These are phyloP conservation scores for Ricordea florida DNA, from an alignment of 92 coral and sea anemone species.

Conservation along the genomic window DNA sequence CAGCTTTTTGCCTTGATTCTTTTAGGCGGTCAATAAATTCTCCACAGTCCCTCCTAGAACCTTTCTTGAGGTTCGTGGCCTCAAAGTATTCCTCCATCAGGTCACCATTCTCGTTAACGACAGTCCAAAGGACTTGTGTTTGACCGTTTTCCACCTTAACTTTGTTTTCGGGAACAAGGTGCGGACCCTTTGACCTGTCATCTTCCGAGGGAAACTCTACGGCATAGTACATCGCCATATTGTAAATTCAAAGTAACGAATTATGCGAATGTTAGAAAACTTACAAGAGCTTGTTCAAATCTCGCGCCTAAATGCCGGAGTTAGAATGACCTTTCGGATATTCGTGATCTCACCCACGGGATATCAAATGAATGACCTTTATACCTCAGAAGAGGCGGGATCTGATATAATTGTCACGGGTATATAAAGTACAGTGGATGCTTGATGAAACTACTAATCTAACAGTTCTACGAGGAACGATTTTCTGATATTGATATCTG, in stretches of 20 bases:
- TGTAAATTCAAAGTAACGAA: too few relatives aligned
- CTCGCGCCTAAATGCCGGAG: not conserved
- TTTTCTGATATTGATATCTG: too few relatives aligned
- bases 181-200: conserved; percentile 28
- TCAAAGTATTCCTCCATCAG: conserved; percentile 12
- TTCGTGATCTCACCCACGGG: not conserved
- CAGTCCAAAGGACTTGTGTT: conserved; percentile 26
- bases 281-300: not conserved
- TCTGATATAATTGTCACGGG: too few relatives aligned
- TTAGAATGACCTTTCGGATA: not conserved
- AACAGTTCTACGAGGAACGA: too few relatives aligned
- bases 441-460: too few relatives aligned
- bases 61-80: conserved; percentile 35
- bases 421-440: too few relatives aligned
- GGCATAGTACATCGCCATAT: too few relatives aligned
- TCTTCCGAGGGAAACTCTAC: conserved; percentile 30
- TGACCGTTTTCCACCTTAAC: conserved; percentile 24
- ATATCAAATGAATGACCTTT: not conserved
- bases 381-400: too few relatives aligned
- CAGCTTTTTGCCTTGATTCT: conserved; percentile 37
- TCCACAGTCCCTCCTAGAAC: conserved; percentile 30
- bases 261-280: too few relatives aligned
- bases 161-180: conserved; percentile 40
- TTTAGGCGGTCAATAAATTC: conserved; percentile 38
- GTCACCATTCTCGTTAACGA: conserved; percentile 26